Conservation (phyloP, 2,888 invertebrate species). For the Dicycla oo region DNA sequence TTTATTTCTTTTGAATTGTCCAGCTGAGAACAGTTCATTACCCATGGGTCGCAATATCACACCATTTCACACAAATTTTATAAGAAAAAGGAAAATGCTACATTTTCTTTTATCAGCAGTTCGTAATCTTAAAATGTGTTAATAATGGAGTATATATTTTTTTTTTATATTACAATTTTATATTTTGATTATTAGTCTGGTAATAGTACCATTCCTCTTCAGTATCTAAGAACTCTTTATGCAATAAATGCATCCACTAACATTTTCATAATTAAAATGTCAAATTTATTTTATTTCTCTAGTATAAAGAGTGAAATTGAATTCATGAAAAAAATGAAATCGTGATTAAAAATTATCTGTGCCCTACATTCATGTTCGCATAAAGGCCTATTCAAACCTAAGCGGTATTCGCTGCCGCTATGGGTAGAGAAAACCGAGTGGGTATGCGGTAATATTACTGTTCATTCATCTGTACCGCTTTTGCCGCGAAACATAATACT, state of each 20-base stretch:
- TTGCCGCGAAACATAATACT: too few species aligned
- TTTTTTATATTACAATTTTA: background rate
- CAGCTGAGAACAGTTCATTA: conserved; percentile 56
- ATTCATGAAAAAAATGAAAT: too few species aligned
- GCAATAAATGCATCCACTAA: background rate
- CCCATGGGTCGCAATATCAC: conserved; percentile 18
- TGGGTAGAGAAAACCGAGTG: too few species aligned
- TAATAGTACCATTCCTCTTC: background rate
- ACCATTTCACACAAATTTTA: conserved; percentile 9
- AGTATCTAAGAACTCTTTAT: background rate
- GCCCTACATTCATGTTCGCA: too few species aligned
- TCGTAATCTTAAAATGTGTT: background rate
- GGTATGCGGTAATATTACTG: too few species aligned
- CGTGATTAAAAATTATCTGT: too few species aligned
- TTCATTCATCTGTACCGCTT: too few species aligned
- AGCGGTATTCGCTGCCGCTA: too few species aligned
- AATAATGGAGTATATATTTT: background rate
- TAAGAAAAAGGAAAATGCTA: background rate
- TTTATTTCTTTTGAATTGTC: conserved; percentile 55
- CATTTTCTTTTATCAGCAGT: background rate
- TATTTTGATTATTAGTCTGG: background rate
- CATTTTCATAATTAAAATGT: background rate
- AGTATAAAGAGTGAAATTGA: too few species aligned
- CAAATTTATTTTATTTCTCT: too few species aligned
- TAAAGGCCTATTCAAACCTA: too few species aligned